These are phyloP conservation scores for Hippocampus barbouri DNA, from an alignment of 2,113 vertebrate genomes.

Conservation along the genomic window DNA sequence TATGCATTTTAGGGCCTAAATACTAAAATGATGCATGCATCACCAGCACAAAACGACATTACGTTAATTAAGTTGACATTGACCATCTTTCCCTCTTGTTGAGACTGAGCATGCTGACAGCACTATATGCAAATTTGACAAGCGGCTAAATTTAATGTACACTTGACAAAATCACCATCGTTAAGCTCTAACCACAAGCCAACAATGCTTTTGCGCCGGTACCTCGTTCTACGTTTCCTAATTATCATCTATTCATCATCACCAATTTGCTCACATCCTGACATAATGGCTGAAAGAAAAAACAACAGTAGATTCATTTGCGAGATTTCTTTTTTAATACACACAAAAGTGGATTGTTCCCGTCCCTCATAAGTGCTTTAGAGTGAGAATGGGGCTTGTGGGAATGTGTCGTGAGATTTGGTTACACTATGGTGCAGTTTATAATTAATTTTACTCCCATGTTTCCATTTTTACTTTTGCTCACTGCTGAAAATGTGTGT, in stretches of 20 bases:
- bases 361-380: not conserved
- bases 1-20: not conserved
- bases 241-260: not conserved
- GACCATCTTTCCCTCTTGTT: not conserved
- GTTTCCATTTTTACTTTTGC: constrained; percentile 6
- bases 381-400: constrained; percentile 21
- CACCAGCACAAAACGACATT: not conserved
- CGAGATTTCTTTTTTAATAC: not conserved
- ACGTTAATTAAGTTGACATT: not conserved
- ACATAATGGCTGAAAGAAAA: not conserved
- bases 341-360: not conserved
- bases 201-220: not conserved
- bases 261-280: constrained; percentile 5
- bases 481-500: constrained; percentile 67
- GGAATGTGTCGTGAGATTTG: constrained; percentile 31
- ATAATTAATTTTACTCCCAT: constrained; percentile 20
- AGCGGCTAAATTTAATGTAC: not conserved
- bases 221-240: not conserved
- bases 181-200: not conserved
- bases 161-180: not conserved
- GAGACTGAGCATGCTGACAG: not conserved
- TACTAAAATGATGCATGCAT: not conserved
- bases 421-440: constrained; percentile 40
- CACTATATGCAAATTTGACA: not conserved
- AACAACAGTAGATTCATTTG: constrained; percentile 15